These are phyloP conservation scores for Manis pentadactyla DNA, from an alignment of 2,797 vertebrate species.

Conservation along the genomic window DNA sequence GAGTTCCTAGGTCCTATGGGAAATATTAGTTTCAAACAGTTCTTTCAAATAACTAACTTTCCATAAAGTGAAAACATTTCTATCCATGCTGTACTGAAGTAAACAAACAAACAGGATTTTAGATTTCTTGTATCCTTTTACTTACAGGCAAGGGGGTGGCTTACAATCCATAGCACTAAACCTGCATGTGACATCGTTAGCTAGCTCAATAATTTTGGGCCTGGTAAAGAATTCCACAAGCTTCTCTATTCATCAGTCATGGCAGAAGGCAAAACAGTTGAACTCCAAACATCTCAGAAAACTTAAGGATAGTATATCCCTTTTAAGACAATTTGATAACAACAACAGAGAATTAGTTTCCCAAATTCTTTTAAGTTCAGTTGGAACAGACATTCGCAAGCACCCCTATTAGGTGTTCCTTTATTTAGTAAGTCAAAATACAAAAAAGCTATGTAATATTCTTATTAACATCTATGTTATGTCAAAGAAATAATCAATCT, in stretches of 20 bases:
- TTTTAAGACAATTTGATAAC: not conserved
- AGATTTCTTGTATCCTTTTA: not conserved
- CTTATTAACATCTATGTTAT: slow-evolving; percentile 1
- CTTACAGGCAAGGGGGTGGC: not conserved
- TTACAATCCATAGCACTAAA: not conserved
- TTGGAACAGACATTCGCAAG: not conserved
- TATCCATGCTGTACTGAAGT: not conserved
- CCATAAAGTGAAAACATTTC: not conserved
- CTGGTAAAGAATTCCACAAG: not conserved
- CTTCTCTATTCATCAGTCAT: not conserved
- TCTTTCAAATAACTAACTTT: slow-evolving; percentile 17
- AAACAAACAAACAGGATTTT: not conserved
- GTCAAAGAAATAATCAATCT: no score
- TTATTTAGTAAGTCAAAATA: slow-evolving; percentile 6
- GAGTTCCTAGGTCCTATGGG: not conserved
- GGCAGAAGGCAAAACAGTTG: not conserved
- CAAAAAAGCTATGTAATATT: not conserved
- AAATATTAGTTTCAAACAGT: slow-evolving; percentile 10
- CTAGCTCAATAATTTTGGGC: not conserved
- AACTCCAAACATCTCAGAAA: not conserved
- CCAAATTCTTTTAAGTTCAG: slow-evolving; percentile 10
- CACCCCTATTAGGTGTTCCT: not conserved
- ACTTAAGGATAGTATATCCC: not conserved
- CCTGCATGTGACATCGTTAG: not conserved
- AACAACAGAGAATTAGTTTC: not conserved